Evolutionary conservation across 2,113 vertebrate genomes (phyloP).

Genomic region (Clarias gariepinus): DNA sequence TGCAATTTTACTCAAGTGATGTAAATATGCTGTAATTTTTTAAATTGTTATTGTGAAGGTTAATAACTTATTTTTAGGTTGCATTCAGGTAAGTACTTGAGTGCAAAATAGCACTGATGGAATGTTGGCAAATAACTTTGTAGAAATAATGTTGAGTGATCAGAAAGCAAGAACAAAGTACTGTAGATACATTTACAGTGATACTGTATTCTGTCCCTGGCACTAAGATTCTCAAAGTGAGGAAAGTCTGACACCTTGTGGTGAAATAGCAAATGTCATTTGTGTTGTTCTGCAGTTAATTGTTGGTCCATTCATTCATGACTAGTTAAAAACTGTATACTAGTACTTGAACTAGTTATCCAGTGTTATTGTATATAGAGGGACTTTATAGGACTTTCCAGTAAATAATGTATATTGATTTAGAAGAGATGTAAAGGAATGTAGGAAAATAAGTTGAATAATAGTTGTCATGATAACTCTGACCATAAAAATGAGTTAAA

Average conservation of each 20-base stretch:
- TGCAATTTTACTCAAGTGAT: background rate
- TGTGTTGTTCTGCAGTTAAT: background rate
- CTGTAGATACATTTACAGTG: background rate
- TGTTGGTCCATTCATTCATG: background rate
- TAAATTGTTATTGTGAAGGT: background rate
- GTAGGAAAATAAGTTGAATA: background rate
- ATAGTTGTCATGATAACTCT: background rate
- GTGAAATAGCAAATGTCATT: background rate
- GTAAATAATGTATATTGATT: background rate
- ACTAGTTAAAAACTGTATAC: background rate
- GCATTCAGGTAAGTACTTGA: background rate
- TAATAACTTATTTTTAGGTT: background rate
- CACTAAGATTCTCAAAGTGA: slow-evolving; percentile 22
- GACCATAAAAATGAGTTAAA: background rate
- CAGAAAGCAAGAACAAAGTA: background rate
- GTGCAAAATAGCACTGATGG: background rate
- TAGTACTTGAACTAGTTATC: background rate
- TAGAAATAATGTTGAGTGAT: background rate
- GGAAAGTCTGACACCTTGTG: slow-evolving; percentile 65
- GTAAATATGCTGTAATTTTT: background rate
- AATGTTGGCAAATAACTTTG: background rate
- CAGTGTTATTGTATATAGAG: background rate
- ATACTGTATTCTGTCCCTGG: background rate
- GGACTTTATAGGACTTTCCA: background rate
- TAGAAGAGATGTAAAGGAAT: background rate